These are phyloP conservation scores for Pelecanoides urinatrix DNA, from an alignment of 2,113 vertebrate species.

Conservation along the genomic window DNA sequence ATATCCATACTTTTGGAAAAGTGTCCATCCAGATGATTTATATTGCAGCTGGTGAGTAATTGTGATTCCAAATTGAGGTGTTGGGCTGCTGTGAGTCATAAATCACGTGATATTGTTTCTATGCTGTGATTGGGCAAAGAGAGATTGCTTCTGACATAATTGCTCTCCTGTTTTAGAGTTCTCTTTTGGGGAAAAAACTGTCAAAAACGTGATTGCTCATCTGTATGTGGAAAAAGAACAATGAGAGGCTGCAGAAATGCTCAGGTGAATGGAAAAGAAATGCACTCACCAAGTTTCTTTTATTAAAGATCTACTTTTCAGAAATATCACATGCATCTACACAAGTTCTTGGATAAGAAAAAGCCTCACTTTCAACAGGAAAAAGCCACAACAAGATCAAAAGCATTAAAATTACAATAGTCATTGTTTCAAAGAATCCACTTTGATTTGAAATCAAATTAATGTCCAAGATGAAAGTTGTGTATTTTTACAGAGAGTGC, in stretches of 20 bases:
- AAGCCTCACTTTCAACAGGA: not conserved
- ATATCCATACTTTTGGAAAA: not conserved
- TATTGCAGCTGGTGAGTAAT: not conserved
- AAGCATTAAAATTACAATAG: not conserved
- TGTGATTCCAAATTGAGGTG: fast-evolving
- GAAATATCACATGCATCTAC: not conserved
- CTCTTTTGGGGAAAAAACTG: not conserved
- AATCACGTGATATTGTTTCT: not conserved
- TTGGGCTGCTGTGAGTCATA: not conserved
- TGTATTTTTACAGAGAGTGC: not conserved
- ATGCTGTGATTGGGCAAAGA: not conserved
- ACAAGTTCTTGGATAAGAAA: not conserved
- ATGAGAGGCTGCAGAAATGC: not conserved
- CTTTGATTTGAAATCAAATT: not conserved
- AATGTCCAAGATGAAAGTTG: not conserved
- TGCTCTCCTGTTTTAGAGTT: not conserved
- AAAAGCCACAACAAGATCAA: not conserved
- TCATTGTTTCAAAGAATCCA: not conserved
- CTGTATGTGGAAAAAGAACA: not conserved
- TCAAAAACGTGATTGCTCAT: not conserved
- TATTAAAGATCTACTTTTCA: not conserved
- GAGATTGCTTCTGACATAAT: not conserved
- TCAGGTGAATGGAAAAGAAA: not conserved
- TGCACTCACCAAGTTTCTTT: not conserved
- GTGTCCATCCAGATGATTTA: not conserved